These are phyloP conservation scores for Pangasius djambal DNA, from an alignment of 2,797 vertebrate genomes.

Conservation along the genomic window DNA sequence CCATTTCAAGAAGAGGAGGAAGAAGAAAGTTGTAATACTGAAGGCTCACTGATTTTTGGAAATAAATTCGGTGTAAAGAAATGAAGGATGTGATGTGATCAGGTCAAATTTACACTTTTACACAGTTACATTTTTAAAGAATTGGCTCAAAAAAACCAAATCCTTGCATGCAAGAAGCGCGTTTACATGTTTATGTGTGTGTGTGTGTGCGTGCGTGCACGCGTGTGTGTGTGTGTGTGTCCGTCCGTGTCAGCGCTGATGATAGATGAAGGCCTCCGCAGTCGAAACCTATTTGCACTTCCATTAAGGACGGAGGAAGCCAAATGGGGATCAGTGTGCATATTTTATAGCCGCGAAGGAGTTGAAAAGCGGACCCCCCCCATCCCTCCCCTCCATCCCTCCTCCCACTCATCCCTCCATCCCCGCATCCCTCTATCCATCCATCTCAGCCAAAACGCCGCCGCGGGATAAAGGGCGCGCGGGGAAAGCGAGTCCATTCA, in stretches of 20 bases:
- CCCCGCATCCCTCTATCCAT: constrained; percentile 57
- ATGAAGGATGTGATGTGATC: background rate
- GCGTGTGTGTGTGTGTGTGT: constrained; percentile 5
- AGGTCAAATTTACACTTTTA: background rate
- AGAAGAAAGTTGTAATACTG: background rate
- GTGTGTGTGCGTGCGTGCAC: too few relatives aligned
- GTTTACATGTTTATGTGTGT: background rate
- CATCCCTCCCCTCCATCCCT: background rate
- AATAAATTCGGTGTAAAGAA: background rate
- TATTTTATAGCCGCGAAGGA: constrained; percentile 82
- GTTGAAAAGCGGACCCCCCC: constrained; percentile 39
- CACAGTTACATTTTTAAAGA: background rate
- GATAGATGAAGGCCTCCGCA: constrained; percentile 80
- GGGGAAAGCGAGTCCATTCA: constrained; percentile 71
- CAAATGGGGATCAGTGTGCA: constrained; percentile 81
- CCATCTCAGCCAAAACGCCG: constrained; percentile 79
- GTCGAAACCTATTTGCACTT: constrained; percentile 83
- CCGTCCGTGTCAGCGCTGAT: constrained; percentile 57
- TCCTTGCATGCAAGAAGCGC: background rate
- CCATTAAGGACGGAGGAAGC: constrained; percentile 76
- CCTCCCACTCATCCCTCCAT: constrained; percentile 16
- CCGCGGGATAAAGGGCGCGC: constrained; percentile 74
- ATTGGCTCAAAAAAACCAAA: background rate
- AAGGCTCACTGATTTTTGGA: background rate
- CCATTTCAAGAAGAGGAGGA: background rate